Conservation (phyloP, 2,113 vertebrate genomes). For the Ophthalmolycus amberensis region DNA sequence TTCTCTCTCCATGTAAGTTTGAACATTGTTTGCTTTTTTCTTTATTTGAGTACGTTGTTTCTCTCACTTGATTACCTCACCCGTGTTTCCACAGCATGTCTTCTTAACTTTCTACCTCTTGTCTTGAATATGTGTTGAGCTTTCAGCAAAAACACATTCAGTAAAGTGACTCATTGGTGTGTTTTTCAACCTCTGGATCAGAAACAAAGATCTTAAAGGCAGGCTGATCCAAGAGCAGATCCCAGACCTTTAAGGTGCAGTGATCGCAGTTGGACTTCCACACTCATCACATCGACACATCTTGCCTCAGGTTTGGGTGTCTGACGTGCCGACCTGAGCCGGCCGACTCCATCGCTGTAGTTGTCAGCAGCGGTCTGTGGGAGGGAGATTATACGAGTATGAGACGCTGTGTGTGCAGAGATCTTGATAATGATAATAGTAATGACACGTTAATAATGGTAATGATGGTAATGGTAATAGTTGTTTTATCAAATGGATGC, state of each 20-base stretch:
- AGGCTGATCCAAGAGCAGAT: background rate
- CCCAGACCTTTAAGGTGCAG: background rate
- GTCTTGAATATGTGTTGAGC: background rate
- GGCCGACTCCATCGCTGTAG: background rate
- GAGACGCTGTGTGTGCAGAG: background rate
- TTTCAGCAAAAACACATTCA: background rate
- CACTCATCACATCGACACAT: background rate
- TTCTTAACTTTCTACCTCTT: background rate
- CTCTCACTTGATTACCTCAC: background rate
- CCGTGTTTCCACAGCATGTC: background rate
- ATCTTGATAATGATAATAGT: background rate
- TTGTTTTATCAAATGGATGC: background rate
- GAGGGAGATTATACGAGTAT: background rate
- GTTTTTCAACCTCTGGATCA: conserved; percentile 5
- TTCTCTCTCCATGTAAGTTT: conserved; percentile 24
- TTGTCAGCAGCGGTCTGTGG: background rate
- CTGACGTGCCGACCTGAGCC: background rate
- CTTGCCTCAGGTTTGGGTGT: background rate
- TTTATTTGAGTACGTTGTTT: background rate
- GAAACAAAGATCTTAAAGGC: background rate
- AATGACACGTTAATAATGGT: too few species aligned
- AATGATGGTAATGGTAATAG: background rate
- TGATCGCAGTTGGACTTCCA: background rate
- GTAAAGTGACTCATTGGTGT: background rate
- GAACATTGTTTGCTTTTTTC: conserved; percentile 35